These are phyloP conservation scores for Drosophila lini DNA, from an alignment of 1,140 invertebrate species.

Conservation along the genomic window DNA sequence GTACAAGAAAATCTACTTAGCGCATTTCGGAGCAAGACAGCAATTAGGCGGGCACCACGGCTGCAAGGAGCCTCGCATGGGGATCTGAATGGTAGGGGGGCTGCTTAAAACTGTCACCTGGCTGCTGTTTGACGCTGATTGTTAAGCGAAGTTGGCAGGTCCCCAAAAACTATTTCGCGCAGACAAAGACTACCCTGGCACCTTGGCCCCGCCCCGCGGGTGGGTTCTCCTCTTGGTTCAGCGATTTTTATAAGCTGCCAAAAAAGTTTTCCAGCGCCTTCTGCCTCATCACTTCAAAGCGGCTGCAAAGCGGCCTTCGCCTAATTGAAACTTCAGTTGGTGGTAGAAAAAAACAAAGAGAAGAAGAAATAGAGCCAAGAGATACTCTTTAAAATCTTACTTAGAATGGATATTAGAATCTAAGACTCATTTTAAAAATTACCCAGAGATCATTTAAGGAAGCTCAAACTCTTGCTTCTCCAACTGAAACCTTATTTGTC, in stretches of 20 bases:
- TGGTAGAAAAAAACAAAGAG: background rate
- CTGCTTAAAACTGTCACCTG: constrained; percentile 50
- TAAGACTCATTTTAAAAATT: background rate
- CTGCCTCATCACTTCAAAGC: constrained; percentile 9
- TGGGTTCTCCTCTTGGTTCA: constrained; percentile 14
- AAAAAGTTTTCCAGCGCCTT: constrained; percentile 56
- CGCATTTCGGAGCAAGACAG: constrained; percentile 48
- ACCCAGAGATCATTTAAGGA: background rate
- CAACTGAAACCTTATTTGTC: constrained; percentile 28
- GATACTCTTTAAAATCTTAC: background rate
- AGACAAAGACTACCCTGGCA: background rate
- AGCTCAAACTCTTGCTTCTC: constrained; percentile 9
- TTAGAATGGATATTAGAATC: too few relatives aligned
- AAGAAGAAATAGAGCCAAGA: background rate
- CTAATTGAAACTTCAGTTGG: constrained; percentile 67
- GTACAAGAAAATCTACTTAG: constrained; percentile 80
- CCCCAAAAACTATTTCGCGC: constrained; percentile 38
- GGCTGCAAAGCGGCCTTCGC: constrained; percentile 33
- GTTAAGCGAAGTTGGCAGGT: constrained; percentile 48
- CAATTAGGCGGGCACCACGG: constrained; percentile 61
- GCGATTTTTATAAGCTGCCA: constrained; percentile 65
- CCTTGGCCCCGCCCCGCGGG: background rate
- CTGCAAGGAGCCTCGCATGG: constrained; percentile 2
- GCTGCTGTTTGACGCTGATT: constrained; percentile 43
- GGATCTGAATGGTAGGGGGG: background rate